phyloP scores from a whole-genome alignment of 2,113 vertebrate genomes.

The Urocitellus parryii region DNA sequence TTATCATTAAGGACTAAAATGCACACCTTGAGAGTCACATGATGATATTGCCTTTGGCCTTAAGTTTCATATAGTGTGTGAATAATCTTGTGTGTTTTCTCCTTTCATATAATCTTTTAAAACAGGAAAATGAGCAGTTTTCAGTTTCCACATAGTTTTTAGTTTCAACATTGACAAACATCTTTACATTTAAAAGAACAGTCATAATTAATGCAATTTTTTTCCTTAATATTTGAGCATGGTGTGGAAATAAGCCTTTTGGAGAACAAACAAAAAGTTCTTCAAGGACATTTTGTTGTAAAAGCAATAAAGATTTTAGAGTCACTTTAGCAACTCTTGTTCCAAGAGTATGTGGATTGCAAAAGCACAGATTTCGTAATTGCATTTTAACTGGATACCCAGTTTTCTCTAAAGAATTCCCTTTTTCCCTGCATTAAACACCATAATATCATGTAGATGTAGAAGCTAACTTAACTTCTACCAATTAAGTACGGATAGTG shows the following conservation, averaged over 20 bases:
- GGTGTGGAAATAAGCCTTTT: not conserved
- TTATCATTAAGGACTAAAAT: not conserved
- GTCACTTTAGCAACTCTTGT: not conserved
- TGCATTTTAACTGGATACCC: not conserved
- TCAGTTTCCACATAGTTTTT: not conserved
- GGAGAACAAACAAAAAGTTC: not conserved
- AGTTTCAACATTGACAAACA: not conserved
- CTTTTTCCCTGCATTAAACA: constrained; percentile 29
- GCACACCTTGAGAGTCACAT: not conserved
- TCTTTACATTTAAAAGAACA: not conserved
- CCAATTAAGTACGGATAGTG: not conserved
- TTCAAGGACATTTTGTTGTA: not conserved
- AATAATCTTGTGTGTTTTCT: not conserved
- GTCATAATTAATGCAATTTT: not conserved
- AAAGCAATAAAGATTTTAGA: not conserved
- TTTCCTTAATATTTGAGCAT: not conserved
- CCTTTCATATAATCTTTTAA: not conserved
- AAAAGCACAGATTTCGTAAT: constrained; percentile 25
- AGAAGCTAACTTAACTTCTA: not conserved
- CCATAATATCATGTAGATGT: not conserved
- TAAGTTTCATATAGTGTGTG: not conserved
- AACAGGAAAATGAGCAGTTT: not conserved
- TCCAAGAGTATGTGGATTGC: not conserved
- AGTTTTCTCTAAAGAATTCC: constrained; percentile 38
- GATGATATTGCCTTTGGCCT: not conserved